Percentiles rank a stretch among this genome's conserved stretches.
These are phyloP conservation scores for Matsumurasca onukii DNA, from an alignment of 1,140 invertebrate species.

Conservation along the genomic window DNA sequence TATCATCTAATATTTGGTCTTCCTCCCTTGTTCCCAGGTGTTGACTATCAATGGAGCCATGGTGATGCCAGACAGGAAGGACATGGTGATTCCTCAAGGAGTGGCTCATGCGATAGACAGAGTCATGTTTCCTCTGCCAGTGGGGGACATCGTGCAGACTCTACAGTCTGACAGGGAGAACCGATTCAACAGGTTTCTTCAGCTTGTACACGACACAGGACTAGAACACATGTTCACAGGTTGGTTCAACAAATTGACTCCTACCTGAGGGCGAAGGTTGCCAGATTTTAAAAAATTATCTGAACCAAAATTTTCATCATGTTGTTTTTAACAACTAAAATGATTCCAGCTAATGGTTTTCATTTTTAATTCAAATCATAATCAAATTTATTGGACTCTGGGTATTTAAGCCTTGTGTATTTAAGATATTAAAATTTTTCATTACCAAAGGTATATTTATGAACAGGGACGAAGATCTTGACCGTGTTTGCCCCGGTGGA, in stretches of 20 bases:
- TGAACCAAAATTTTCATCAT: too few relatives aligned
- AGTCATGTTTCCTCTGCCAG: slow-evolving; percentile 84
- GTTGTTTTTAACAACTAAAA: too few relatives aligned
- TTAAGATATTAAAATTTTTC: too few relatives aligned
- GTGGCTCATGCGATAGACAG: slow-evolving; percentile 83
- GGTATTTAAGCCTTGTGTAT: too few relatives aligned
- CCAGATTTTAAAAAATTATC: too few relatives aligned
- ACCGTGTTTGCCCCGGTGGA: slow-evolving; percentile 85
- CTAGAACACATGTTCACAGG: slow-evolving; percentile 71
- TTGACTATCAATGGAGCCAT: slow-evolving; percentile 82
- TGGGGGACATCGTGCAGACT: slow-evolving; percentile 79
- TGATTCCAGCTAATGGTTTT: too few relatives aligned
- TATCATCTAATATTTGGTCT: not conserved
- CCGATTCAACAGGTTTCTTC: slow-evolving; percentile 75
- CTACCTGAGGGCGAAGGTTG: too few relatives aligned
- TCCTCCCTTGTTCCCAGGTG: slow-evolving; percentile 51
- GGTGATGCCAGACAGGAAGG: slow-evolving; percentile 73
- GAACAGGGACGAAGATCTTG: slow-evolving; percentile 60
- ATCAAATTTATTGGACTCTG: too few relatives aligned
- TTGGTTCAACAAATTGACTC: too few relatives aligned
- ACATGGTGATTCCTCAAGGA: slow-evolving; percentile 79
- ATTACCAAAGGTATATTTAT: too few relatives aligned
- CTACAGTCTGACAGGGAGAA: slow-evolving; percentile 76
- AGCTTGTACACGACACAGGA: slow-evolving; percentile 70
- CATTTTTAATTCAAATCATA: too few relatives aligned